A percentile compares a stretch with the other conserved stretches of the same genome.
phyloP scores from a whole-genome alignment of 2,888 invertebrate species.

The Ennomos erosarius region DNA sequence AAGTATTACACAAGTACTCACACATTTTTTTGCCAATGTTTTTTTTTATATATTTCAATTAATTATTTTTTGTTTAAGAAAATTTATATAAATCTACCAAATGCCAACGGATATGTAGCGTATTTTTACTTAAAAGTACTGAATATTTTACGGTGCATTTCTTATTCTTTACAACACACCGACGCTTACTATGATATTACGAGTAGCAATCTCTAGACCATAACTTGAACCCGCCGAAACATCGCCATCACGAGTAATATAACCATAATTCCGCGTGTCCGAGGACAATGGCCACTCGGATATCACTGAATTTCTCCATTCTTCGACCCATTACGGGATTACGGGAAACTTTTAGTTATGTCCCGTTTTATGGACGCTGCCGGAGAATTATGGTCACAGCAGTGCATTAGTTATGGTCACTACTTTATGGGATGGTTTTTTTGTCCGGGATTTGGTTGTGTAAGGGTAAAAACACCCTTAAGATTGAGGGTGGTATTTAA shows the following conservation, averaged over 20 bases:
- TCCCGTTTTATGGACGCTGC: slow-evolving; percentile 58
- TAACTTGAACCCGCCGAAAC: slow-evolving; percentile 22
- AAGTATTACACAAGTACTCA: too few relatives aligned
- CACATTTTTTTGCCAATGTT: too few relatives aligned
- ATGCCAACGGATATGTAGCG: too few relatives aligned
- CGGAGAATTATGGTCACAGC: slow-evolving; percentile 56
- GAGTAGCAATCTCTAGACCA: slow-evolving; percentile 26
- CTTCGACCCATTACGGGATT: slow-evolving; percentile 55
- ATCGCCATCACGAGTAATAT: slow-evolving; percentile 42
- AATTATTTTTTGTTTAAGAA: too few relatives aligned
- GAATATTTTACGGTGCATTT: too few relatives aligned
- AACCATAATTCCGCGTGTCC: slow-evolving; percentile 53
- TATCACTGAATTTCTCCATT: slow-evolving; percentile 41
- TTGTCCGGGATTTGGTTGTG: slow-evolving; percentile 40
- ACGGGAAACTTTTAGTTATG: slow-evolving; percentile 61
- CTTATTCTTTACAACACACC: not conserved
- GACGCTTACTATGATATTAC: slow-evolving; percentile 22
- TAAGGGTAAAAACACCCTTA: slow-evolving; percentile 23
- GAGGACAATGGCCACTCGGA: slow-evolving; percentile 54
- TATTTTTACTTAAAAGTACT: too few relatives aligned
- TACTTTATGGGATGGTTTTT: slow-evolving; percentile 43
- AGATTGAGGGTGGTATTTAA: slow-evolving; percentile 24
- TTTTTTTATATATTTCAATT: too few relatives aligned
- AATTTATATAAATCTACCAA: too few relatives aligned
- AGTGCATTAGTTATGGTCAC: slow-evolving; percentile 29